A percentile compares a stretch with the other conserved stretches of the same genome.
Conservation (phyloP, 1,140 invertebrate species). For the Lasioglossum baleicum region DNA sequence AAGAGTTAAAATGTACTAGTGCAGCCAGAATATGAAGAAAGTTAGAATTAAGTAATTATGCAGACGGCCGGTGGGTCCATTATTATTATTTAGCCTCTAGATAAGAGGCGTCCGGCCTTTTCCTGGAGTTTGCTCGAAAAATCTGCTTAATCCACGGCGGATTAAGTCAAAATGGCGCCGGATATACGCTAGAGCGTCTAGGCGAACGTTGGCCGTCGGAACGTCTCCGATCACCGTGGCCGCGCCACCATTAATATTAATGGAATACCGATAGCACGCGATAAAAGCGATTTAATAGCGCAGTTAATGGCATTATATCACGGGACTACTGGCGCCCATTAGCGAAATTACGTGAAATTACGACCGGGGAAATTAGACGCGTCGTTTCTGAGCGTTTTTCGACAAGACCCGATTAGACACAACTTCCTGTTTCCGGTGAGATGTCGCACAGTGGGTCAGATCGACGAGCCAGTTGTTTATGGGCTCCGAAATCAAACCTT, state of each 20-base stretch:
- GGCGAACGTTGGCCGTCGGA: slow-evolving; percentile 5
- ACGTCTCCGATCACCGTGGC: slow-evolving; percentile 37
- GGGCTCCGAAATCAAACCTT: no score
- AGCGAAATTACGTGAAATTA: slow-evolving; percentile 56
- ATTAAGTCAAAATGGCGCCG: neutral
- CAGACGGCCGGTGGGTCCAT: no score
- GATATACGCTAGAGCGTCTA: neutral
- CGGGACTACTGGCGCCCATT: slow-evolving; percentile 51
- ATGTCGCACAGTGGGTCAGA: no score
- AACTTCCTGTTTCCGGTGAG: neutral
- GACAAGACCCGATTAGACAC: no score
- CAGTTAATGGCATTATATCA: slow-evolving; percentile 57
- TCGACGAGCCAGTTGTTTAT: no score
- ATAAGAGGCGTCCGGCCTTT: neutral
- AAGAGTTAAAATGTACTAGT: no score
- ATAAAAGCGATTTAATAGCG: slow-evolving; percentile 62
- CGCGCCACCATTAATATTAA: slow-evolving; percentile 57
- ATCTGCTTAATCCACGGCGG: neutral
- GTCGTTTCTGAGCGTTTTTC: slow-evolving; percentile 20
- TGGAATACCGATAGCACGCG: slow-evolving; percentile 56
- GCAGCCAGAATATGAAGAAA: no score
- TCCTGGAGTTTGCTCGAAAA: neutral
- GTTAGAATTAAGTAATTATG: no score
- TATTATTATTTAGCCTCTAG: no score
- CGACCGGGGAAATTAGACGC: slow-evolving; percentile 37